Evolutionary conservation across 2,797 vertebrate species (phyloP), one percentile per base, ranked within the genome.

Genomic region (Pelodytes ibericus): DNA sequence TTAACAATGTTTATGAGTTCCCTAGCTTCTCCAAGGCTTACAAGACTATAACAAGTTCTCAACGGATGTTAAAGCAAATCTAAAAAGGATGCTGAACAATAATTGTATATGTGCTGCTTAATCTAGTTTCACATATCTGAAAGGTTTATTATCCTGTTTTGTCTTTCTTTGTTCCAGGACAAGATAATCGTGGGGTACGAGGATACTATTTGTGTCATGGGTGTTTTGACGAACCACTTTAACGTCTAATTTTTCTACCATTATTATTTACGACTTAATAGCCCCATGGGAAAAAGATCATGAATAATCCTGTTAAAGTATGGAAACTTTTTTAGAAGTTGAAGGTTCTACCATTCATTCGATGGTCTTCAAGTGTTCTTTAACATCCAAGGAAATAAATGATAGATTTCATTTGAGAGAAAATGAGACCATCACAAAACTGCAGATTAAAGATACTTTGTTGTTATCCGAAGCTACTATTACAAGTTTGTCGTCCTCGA

Each of bases 301-400:
- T n/a, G 51, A 51, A 72, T 81, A 59, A 70, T 53, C 30, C 72
- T 60, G 16, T 72, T 41, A 3, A 85, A 84, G 82, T 83, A 94
- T 95, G 93, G 93, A 96, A 87, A 77, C 80, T 79, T 77, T 77
- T 69, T 79, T 82, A 74, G 83, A 85, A 86, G 84, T 74, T 87
- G 80, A 86, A 73, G 75, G 80, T 68, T 66, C 33, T 71, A 80
- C 82, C 20, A 80, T 79, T 82, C 80, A 85, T 57, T 65, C 87
- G 65, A 77, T 53, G 75, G 59, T 82, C 78, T 79, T 84, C 64
- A 78, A 86, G 16, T 39, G 51, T 18, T 79, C 78, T 73, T 77
- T 81, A 49, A 65, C 71, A 26, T 81, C 83, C 26, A 61, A 83
- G 71, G 68, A 33, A 53, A 75, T 81, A 18, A 67, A 64, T 70